Base-by-base conservation (phyloP, 2,888 invertebrate genomes). In the Dione juno region DNA sequence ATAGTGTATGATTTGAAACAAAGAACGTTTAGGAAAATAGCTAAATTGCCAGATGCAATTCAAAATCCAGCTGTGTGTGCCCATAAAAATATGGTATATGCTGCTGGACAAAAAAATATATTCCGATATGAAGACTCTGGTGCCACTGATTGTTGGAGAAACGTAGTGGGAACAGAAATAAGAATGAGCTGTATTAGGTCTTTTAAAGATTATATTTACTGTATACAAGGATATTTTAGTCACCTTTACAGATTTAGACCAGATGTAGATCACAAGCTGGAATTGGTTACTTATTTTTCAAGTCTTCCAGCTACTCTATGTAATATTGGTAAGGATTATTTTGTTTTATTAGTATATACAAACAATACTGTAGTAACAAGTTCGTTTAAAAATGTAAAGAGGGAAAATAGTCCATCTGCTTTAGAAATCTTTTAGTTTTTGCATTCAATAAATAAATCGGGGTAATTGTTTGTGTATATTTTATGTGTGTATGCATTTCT, bases 21-120 rank as follows among this genome's bases (percentile, higher is more conserved):
- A 43, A 84, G 84, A 67, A 81, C 84, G 6, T 84, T 74, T 66
- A 83, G 87, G 65, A 82, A 79, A 50, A 84, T 90, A 41, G 84
- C 86, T 0, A 83, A 82, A 9, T 75, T 92, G 10, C 90, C 91
- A 0, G 88, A 90, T 59, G 80, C 86, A 0, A 83, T 92, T 48
- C 92, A 92, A 69, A 84, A 80, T 41, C 92, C 92, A 1, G 89
- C 88, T 0, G 79, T 88, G 0, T 92, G 92, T 67, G 75, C 78
- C 0, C 86, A 91, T 45, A 76, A 88, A 1, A 81, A 83, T 41
- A 66, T 69, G 0, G 79, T 92, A 0, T 92, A 88, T 75, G 85
- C 83, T 0, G 82, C 86, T 0, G 88, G 89, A 0, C 83, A 86
- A 7, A 87, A 83, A 57, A 79, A 84, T 28, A 84, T 92, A 57